These are phyloP conservation scores for Eurois occulta DNA, from an alignment of 2,888 invertebrate species.

Conservation along the genomic window DNA sequence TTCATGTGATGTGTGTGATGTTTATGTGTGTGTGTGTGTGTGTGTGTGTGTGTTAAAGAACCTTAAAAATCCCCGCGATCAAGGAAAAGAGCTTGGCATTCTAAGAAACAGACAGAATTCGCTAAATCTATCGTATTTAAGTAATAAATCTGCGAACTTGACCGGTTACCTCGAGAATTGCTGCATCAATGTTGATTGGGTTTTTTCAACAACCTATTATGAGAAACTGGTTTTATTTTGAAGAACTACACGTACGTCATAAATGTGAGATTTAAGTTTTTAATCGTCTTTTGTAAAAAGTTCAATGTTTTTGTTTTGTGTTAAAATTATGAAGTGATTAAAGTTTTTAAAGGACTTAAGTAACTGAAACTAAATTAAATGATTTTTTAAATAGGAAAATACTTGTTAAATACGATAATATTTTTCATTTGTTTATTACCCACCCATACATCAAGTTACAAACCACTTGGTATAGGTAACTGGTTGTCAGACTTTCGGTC, in stretches of 20 bases:
- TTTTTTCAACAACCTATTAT: slow-evolving; percentile 36
- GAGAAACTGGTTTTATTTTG: slow-evolving; percentile 44
- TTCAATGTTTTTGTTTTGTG: not conserved
- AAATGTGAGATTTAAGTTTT: not conserved
- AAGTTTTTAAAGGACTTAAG: not conserved
- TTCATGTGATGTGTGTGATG: not conserved
- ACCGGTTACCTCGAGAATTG: slow-evolving; percentile 21
- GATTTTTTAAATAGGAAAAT: too few relatives aligned
- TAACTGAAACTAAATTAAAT: too few relatives aligned
- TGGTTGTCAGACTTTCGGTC: too few relatives aligned
- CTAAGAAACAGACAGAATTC: not conserved
- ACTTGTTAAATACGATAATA: too few relatives aligned
- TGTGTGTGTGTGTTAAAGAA: not conserved
- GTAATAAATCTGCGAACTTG: slow-evolving; percentile 16
- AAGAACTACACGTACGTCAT: slow-evolving; percentile 28
- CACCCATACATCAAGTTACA: too few relatives aligned
- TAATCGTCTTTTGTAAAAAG: not conserved
- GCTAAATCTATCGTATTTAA: not conserved
- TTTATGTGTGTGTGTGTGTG: not conserved
- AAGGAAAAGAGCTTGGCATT: slow-evolving; percentile 23
- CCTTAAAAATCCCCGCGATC: not conserved
- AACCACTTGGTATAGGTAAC: too few relatives aligned
- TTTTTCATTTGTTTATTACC: too few relatives aligned
- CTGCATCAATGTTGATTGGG: slow-evolving; percentile 30
- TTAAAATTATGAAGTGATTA: not conserved